Base-by-base conservation (phyloP, 1,140 invertebrate genomes). In the Drosophila miranda region DNA sequence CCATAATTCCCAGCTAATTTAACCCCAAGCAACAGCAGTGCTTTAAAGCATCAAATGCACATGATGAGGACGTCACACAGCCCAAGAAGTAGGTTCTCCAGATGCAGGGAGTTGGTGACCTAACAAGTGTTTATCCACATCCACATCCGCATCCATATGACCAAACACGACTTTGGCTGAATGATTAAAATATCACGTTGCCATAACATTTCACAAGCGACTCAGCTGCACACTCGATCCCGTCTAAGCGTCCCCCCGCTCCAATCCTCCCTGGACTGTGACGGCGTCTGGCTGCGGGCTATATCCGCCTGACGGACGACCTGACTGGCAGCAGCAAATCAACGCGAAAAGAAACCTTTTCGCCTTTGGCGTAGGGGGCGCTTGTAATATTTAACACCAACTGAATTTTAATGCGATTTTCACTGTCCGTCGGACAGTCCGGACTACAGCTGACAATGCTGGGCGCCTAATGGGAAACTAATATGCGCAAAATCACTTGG, bases 351-450 rank as follows among this genome's bases (percentile, higher is more conserved):
- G 23, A 26, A 75, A 87, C 78, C 75, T 87, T 86, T 87, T 57
- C 72, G 63, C 76, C 66, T 73, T 73, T 71, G 41, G 19, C 21
- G 43, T 42, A 16, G 60, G 53, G 63, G 70, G 72, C 68, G 75
- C 78, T 86, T 87, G 78, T 86, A 87, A 86, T 86, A 86, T 86
- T 87, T 87, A 87, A 87, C 82, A 87, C 83, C 61, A 78, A 58
- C 82, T 87, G 82, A 81, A 87, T 87, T 87, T 87, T 78, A 88
- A 87, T 88, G 83, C 71, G 78, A 75, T 60, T 75, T 64, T 63
- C 66, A 74, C 42, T 74, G 51, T 49, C 21, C 34, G 16, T 49
- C 23, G 50, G 8, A 34, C 11, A 4, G 34, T 38, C 34, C 34
- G 5, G 34, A 13, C 34, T 28, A 49, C 69, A 53, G 46, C 71